Base-by-base conservation (phyloP, 2,888 invertebrate species). In the Diarsia brunnea region DNA sequence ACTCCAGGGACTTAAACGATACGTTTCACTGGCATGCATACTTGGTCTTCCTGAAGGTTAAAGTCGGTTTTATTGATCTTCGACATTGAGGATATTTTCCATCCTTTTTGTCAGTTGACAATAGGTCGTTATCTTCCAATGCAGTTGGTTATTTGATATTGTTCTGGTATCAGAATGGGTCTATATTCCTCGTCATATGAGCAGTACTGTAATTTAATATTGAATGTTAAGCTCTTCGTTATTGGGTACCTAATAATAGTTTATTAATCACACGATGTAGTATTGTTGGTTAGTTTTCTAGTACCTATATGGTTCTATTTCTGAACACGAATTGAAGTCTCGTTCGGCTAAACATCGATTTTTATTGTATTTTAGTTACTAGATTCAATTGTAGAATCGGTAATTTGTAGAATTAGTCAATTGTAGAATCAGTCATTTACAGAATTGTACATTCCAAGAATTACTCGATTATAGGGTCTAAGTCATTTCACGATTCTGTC, bases 71-170 rank as follows among this genome's bases (percentile, higher is more conserved):
- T 21, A 55, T 66, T 55, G 49, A 82, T 64, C 31, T 78, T 80
- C 14, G 38, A 45, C 19, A 58, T 14, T 43, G 70, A 49, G 69
- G 14, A 66, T 60, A 69, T 64, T 38, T 63, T 55, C 38, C 12
- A 55, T 16, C 64, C 51, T 68, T 72, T 82, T 69, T 69, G 71
- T 55, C 45, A 63, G 67, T 65, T 83, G 80, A 85, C 87, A 87
- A 86, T 80, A 82, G 78, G 72, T 79, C 82, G 79, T 84, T 82
- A 82, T 72, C 53, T 53, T 19, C 67, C n/a, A 70, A 77, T 45
- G 38, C 76, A 47, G 78, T 73, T 61, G 47, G 78, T 78, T 67
- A 85, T 78, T 70, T 69, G 78, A 74, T 83, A 84, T 79, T 73
- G 73, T 83, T 73, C 81, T 81, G 77, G 67, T 64, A 49, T 71